These are phyloP conservation scores for Stegophylla sp. DNA, from an alignment of 2,888 invertebrate genomes.

Conservation along the genomic window DNA sequence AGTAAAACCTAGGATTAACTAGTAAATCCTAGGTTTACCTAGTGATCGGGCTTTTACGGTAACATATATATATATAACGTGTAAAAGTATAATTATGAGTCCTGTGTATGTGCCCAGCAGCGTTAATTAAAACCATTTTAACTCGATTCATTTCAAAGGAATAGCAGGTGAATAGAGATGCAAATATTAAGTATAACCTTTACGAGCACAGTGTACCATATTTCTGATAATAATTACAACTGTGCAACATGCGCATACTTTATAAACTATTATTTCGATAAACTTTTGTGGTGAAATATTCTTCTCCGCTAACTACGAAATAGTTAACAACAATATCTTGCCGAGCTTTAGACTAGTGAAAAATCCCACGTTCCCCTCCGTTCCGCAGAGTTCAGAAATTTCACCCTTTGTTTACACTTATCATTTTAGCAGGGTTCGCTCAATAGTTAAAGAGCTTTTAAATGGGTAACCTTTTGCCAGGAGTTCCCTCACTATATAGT, in stretches of 20 bases:
- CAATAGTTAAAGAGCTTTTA: constrained; percentile 47
- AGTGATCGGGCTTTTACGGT: too few relatives aligned
- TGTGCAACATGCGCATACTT: not conserved
- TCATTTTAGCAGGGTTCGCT: not conserved
- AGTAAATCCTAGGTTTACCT: too few relatives aligned
- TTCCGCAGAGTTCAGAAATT: constrained; percentile 3
- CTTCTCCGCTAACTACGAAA: not conserved
- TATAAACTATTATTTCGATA: not conserved
- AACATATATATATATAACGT: too few relatives aligned
- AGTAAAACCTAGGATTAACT: too few relatives aligned
- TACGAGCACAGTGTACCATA: too few relatives aligned
- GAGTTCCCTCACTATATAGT: constrained; percentile 9
- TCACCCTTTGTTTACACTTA: constrained; percentile 52
- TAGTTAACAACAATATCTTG: not conserved
- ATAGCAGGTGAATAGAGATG: too few relatives aligned
- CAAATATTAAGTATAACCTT: too few relatives aligned
- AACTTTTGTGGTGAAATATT: not conserved
- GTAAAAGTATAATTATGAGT: too few relatives aligned
- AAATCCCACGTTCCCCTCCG: not conserved
- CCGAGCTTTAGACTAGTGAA: not conserved
- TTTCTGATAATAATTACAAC: constrained; percentile 18
- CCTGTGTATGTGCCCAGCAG: too few relatives aligned
- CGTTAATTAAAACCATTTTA: too few relatives aligned
- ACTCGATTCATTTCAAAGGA: too few relatives aligned
- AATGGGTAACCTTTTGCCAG: constrained; percentile 37